These are phyloP conservation scores for Gymnocheta viridis DNA, from an alignment of 2,888 invertebrate genomes.

Conservation along the genomic window DNA sequence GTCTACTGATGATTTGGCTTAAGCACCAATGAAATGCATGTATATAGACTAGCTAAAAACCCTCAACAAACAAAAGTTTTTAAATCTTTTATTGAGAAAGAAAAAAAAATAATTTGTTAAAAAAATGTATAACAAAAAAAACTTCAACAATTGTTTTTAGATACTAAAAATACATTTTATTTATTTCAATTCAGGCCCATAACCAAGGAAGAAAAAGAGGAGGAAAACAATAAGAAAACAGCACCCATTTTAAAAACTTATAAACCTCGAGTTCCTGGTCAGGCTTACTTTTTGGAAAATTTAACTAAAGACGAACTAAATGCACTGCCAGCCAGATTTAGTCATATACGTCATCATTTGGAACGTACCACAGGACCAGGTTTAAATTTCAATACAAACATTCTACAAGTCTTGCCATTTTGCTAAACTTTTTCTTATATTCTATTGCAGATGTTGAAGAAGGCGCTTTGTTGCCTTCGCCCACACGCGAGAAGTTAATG, in stretches of 20 bases:
- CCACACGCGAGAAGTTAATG: constrained; percentile 88
- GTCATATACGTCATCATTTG: constrained; percentile 88
- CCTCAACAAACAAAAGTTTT: too few species aligned
- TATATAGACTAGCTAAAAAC: too few species aligned
- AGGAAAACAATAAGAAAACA: constrained; percentile 91
- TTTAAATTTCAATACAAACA: constrained; percentile 72
- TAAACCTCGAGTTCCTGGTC: constrained; percentile 83
- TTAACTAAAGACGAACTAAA: constrained; percentile 78
- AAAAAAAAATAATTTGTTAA: too few species aligned
- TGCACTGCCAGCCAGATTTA: constrained; percentile 81
- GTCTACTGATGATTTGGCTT: too few species aligned
- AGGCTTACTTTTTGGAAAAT: constrained; percentile 84
- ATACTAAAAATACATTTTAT: neutral
- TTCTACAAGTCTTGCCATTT: neutral
- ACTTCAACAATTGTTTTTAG: too few species aligned
- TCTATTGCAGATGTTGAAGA: constrained; percentile 83
- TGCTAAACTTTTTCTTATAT: neutral
- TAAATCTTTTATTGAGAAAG: too few species aligned
- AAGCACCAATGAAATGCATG: too few species aligned
- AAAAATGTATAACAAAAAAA: too few species aligned
- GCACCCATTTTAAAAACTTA: constrained; percentile 84
- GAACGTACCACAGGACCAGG: constrained; percentile 88
- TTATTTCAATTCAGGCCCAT: constrained; percentile 84
- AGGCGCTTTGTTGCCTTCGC: constrained; percentile 87
- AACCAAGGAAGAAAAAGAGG: constrained; percentile 93